These are phyloP conservation scores for Heliconius hewitsoni DNA, from an alignment of 1,140 invertebrate species.

Conservation along the genomic window DNA sequence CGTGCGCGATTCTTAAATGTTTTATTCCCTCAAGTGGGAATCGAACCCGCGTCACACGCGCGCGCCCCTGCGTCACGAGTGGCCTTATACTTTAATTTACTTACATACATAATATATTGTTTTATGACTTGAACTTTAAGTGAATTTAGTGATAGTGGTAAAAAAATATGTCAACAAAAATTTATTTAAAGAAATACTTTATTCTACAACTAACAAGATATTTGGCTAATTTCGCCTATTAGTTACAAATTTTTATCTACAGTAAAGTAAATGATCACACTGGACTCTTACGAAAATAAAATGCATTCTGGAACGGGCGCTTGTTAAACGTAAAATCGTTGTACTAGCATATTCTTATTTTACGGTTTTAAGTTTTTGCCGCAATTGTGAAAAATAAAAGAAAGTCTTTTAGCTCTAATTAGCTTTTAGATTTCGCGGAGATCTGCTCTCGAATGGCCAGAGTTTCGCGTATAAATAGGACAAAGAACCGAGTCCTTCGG, in stretches of 20 bases:
- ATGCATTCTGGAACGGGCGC: not conserved
- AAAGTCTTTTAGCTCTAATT: conserved; percentile 34
- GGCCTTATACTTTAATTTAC: too few relatives aligned
- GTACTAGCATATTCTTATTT: conserved; percentile 12
- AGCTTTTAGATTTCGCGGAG: conserved; percentile 40
- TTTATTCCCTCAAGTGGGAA: too few relatives aligned
- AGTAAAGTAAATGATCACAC: not conserved
- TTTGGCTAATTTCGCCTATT: not conserved
- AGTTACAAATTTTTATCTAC: not conserved
- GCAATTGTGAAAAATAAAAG: conserved; percentile 37
- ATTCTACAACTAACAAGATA: too few relatives aligned
- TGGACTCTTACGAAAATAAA: not conserved
- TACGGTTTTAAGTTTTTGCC: conserved; percentile 25
- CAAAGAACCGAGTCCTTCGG: conserved; percentile 33
- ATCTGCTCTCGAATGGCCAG: conserved; percentile 40
- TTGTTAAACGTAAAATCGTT: conserved; percentile 7
- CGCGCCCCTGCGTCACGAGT: too few relatives aligned
- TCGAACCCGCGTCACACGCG: too few relatives aligned
- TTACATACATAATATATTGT: too few relatives aligned
- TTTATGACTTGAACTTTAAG: too few relatives aligned
- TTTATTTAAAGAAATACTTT: too few relatives aligned
- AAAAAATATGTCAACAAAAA: too few relatives aligned
- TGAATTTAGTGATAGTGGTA: too few relatives aligned
- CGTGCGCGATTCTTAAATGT: too few relatives aligned
- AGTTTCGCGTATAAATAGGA: conserved; percentile 30